Conservation (phyloP, 2,888 invertebrate species). For the Watsonalla binaria region DNA sequence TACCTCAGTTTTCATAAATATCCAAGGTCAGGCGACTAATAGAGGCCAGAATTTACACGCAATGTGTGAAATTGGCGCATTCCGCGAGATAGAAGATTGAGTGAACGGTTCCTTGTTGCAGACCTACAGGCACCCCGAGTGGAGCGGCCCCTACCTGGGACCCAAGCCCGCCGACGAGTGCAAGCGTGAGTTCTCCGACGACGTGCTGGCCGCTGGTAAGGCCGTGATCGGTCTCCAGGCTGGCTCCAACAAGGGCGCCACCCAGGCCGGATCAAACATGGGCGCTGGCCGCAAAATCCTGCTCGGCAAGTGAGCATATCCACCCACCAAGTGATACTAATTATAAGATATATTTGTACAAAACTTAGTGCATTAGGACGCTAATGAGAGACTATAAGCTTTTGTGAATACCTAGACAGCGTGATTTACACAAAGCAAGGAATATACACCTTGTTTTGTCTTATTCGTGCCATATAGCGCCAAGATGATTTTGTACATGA, state of each 20-base stretch:
- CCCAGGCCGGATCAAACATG: constrained; percentile 93
- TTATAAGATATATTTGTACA: constrained; percentile 68
- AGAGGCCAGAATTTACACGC: constrained; percentile 43
- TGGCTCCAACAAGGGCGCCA: constrained; percentile 97
- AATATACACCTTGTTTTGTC: constrained; percentile 29
- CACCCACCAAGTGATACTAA: constrained; percentile 68
- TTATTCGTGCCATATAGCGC: constrained; percentile 58
- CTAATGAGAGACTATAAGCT: constrained; percentile 57
- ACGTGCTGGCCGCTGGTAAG: constrained; percentile 92
- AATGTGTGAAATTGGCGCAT: constrained; percentile 4
- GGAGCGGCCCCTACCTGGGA: constrained; percentile 92
- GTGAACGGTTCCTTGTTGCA: constrained; percentile 46
- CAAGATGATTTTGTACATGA: constrained; percentile 63
- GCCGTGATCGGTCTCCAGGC: constrained; percentile 95
- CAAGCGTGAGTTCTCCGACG: constrained; percentile 96
- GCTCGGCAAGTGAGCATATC: constrained; percentile 87
- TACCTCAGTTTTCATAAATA: constrained; percentile 74
- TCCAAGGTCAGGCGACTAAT: constrained; percentile 49
- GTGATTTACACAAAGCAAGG: constrained; percentile 35
- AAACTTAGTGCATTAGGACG: constrained; percentile 62
- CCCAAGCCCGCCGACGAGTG: constrained; percentile 96
- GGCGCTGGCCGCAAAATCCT: constrained; percentile 95
- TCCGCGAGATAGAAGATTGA: constrained; percentile 5
- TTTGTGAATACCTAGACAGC: constrained; percentile 52
- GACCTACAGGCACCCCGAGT: constrained; percentile 92